phyloP scores from a whole-genome alignment of 2,888 invertebrate genomes.

The Falcaria lacertinaria region DNA sequence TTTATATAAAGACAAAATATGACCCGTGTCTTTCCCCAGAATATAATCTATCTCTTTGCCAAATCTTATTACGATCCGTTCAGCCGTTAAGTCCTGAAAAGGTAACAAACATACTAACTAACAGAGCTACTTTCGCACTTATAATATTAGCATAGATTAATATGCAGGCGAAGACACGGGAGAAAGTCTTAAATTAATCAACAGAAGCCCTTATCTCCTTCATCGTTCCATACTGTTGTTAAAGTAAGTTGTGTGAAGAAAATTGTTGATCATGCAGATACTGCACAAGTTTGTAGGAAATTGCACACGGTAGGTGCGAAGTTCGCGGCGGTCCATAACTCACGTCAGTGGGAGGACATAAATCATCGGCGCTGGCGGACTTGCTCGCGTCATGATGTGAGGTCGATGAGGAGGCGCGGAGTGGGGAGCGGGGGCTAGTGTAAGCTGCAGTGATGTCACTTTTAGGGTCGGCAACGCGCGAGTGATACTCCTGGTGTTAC shows the following conservation, averaged over 20 bases:
- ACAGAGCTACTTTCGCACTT: too few species aligned
- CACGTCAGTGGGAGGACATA: conserved; percentile 17
- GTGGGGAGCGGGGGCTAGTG: not conserved
- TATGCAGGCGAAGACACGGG: too few species aligned
- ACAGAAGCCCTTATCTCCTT: not conserved
- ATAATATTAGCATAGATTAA: too few species aligned
- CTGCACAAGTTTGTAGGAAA: conserved; percentile 4
- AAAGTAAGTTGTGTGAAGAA: conserved; percentile 1
- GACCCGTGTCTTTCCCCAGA: too few species aligned
- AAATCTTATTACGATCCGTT: too few species aligned
- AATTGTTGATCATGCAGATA: conserved; percentile 3
- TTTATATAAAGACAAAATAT: too few species aligned
- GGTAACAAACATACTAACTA: too few species aligned
- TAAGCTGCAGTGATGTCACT: not conserved
- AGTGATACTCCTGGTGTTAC: too few species aligned
- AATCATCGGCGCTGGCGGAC: conserved; percentile 18
- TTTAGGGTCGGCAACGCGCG: not conserved
- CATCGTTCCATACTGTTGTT: not conserved
- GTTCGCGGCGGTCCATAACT: conserved; percentile 22
- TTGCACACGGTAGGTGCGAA: conserved; percentile 1
- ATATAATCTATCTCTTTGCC: too few species aligned
- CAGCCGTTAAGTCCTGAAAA: too few species aligned
- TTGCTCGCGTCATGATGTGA: not conserved
- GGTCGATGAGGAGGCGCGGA: not conserved
- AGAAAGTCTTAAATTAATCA: not conserved